These are phyloP conservation scores for Drosophila pallidifrons DNA, from an alignment of 1,140 invertebrate species.

Conservation along the genomic window DNA sequence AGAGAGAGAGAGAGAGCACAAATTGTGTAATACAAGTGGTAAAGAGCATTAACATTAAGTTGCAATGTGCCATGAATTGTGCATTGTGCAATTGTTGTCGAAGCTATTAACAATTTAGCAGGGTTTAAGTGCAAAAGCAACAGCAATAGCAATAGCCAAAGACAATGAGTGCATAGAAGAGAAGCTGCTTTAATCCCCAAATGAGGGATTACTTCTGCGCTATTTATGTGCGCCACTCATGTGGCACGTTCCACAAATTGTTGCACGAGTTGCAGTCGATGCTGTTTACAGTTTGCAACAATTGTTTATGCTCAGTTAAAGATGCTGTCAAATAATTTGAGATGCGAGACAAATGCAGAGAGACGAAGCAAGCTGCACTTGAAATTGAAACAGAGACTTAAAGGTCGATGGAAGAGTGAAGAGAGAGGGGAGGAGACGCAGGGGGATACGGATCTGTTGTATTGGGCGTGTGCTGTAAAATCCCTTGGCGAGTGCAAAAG, in stretches of 20 bases:
- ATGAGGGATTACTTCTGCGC: neutral
- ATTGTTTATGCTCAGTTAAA: slow-evolving; percentile 29
- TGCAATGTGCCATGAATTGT: neutral
- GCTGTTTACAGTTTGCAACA: neutral
- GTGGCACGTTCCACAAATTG: slow-evolving; percentile 7
- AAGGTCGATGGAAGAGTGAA: neutral
- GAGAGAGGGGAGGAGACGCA: neutral
- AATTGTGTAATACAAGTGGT: too few species aligned
- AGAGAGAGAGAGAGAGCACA: neutral
- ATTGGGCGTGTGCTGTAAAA: slow-evolving; percentile 37
- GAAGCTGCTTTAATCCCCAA: neutral
- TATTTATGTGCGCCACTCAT: neutral
- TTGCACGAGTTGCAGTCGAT: neutral
- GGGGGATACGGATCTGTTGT: neutral
- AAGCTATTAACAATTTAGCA: slow-evolving; percentile 1
- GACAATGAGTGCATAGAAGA: too few species aligned
- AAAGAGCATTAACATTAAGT: neutral
- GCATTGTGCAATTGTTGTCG: neutral
- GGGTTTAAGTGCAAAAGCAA: neutral
- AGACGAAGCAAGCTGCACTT: slow-evolving; percentile 7
- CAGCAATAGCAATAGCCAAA: neutral
- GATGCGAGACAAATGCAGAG: slow-evolving; percentile 15
- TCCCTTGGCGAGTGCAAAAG: slow-evolving; percentile 70
- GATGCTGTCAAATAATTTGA: slow-evolving; percentile 42
- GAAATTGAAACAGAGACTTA: slow-evolving; percentile 34